Evolutionary conservation across 2,888 invertebrate species (phyloP), one percentile per base, ranked within the genome.

Genomic region (Smittia aterrima): DNA sequence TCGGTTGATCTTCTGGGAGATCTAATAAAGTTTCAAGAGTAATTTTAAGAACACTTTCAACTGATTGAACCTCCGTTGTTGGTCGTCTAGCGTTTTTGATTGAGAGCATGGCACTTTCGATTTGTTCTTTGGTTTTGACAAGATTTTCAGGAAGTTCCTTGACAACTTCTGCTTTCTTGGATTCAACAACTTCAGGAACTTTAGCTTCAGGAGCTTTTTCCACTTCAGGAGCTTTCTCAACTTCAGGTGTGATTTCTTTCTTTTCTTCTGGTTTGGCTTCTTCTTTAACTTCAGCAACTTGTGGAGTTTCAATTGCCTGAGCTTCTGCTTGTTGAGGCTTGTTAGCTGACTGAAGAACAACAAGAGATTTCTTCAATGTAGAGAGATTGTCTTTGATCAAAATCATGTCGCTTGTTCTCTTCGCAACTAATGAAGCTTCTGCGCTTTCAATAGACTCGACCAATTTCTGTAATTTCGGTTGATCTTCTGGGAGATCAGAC

Each of bases 371-470:
- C n/a, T 40, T 58, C 16, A 72, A 40, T 18, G 58, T 22, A 7
- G 18, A 32, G 1, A 72, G n/a, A 41, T 72, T 72, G 22, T 72
- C 16, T 25, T 62, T 62, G 1, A 72, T 32, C 3, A 64, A 24
- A 62, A 64, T 62, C 4, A 58, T 7, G 6, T 58, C 38, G 4
- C 16, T 54, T 11, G 72, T 62, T 40, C 38, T 72, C 24, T 62
- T 62, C 2, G 1, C 27, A 13, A 16, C 13, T 7, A 72, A 20
- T 13, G 62, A 20, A 1, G 16, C 22, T 72, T 72, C 78, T 64
- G 83, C 77, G 76, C 78, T 81, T 77, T 83, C 83, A 20, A 83
- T 76, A 6, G 81, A 80, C 25, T 80, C 79, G 20, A 83, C 77
- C 24, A 79, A 78, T 1, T 78, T 75, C 77, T 83, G 81, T 0